A percentile compares a stretch with the other conserved stretches of the same genome.
Evolutionary conservation across 2,113 vertebrate genomes (phyloP).

Genomic region (Platichthys stellatus): DNA sequence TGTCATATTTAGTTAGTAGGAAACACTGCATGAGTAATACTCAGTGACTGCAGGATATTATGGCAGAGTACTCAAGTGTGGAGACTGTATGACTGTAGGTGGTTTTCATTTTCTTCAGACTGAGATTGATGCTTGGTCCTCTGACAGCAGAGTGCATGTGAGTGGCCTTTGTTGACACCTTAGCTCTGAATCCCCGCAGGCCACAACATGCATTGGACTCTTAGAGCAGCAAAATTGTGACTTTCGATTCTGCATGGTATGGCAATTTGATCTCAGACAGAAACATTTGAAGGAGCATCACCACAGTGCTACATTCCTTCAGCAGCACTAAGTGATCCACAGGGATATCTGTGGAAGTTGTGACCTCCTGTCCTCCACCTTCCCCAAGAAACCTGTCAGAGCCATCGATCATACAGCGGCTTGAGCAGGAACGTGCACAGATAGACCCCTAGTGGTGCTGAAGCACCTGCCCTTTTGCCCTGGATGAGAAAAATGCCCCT

Average conservation of each 20-base stretch:
- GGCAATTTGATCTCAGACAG: not conserved
- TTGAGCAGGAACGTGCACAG: too few species aligned
- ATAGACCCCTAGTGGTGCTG: too few species aligned
- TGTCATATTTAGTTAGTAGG: not conserved
- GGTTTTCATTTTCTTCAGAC: conserved; percentile 4
- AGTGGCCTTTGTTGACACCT: not conserved
- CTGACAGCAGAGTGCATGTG: not conserved
- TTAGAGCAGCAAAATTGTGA: not conserved
- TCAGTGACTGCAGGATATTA: not conserved
- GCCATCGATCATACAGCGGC: conserved; percentile 37
- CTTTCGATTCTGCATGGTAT: not conserved
- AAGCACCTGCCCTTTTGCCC: too few species aligned
- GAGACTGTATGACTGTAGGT: not conserved
- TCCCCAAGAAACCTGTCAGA: conserved; percentile 25
- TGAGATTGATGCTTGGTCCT: conserved; percentile 10
- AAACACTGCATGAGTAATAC: not conserved
- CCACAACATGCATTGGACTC: not conserved
- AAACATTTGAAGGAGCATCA: not conserved
- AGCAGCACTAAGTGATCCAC: conserved; percentile 11
- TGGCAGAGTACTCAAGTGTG: not conserved
- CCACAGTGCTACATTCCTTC: conserved; percentile 44
- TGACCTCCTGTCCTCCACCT: conserved; percentile 24
- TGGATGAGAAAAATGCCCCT: too few species aligned
- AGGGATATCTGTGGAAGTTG: conserved; percentile 2
- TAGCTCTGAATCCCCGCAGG: not conserved